Evolutionary conservation across 2,888 invertebrate genomes (phyloP).

Genomic region (Agapostemon virescens): DNA sequence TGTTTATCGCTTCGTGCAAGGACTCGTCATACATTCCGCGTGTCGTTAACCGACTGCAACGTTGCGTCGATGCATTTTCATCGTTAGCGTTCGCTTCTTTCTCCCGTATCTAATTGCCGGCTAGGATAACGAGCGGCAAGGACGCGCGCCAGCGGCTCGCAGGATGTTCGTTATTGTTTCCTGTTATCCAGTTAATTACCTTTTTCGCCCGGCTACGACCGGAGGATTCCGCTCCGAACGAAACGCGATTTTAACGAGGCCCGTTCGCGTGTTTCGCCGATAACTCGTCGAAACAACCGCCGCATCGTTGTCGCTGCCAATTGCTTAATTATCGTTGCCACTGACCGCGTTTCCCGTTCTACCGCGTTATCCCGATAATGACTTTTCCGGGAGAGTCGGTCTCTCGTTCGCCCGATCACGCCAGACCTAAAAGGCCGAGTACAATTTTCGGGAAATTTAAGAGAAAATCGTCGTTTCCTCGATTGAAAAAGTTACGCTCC

Average conservation of each 20-base stretch:
- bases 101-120: conserved; percentile 24
- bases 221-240: neutral
- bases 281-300: neutral
- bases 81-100: conserved; percentile 16
- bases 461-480: too few species aligned
- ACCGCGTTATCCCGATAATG: neutral
- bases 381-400: neutral
- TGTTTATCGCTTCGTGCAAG: conserved; percentile 58
- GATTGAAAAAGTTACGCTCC: too few species aligned
- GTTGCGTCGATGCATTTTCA: conserved; percentile 35
- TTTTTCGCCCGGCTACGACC: neutral
- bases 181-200: neutral
- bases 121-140: neutral
- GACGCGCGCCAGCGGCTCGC: too few species aligned
- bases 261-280: neutral
- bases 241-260: conserved; percentile 12
- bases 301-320: neutral
- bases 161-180: neutral
- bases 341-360: neutral
- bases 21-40: conserved; percentile 53
- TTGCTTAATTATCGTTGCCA: conserved; percentile 4
- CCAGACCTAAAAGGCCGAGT: too few species aligned
- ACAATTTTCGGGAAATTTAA: too few species aligned
- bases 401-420: neutral
- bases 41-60: conserved; percentile 50